Evolutionary conservation across 2,797 vertebrate genomes (phyloP), one percentile per base, ranked within the genome.

Genomic region (Vespertilio murinus): DNA sequence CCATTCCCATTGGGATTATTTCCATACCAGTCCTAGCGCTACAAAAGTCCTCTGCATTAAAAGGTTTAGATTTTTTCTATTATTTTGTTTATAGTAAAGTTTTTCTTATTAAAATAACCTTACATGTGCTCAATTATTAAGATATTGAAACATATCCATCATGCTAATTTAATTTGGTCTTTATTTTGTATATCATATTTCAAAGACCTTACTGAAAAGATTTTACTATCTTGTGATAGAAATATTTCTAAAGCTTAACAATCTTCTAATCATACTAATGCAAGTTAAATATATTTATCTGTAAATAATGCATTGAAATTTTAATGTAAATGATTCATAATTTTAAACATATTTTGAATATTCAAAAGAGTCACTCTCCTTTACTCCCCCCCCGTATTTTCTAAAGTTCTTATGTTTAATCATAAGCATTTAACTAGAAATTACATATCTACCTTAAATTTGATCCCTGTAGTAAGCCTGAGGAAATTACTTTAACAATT

Each of bases 291-390:
- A 47, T 40, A 88, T 71, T 80, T 97, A 40, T 70, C 35, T 71
- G 5, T 71, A 91, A 81, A 71, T 35, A 91, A 35, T 47, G 8
- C 9, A 35, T 49, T 71, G 47, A 80, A 25, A 89, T 54, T 75
- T 85, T 88, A 83, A 79, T 59, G 22, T 70, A 89, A 89, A 80
- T 82, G 40, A 75, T 82, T 88, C 42, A 77, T 91, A 47, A 88
- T 90, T 92, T 88, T 88, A 75, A 70, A 80, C n/a, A 45, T 45
- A 64, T 70, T 82, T 94, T 74, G 70, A 71, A 92, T 78, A 69
- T 89, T 95, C 22, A 85, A 85, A 95, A 77, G 73, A 52, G 3
- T 35, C 5, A 42, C 49, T 90, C 18, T 80, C 14, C 47, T 81
- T 86, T 18, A 86, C 2, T 11, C 84, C 61, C 8, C 38, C 8